Percentiles rank a stretch among this genome's conserved stretches.
These are phyloP conservation scores for Anhinga rufa DNA, from an alignment of 2,113 vertebrate species.

Conservation along the genomic window DNA sequence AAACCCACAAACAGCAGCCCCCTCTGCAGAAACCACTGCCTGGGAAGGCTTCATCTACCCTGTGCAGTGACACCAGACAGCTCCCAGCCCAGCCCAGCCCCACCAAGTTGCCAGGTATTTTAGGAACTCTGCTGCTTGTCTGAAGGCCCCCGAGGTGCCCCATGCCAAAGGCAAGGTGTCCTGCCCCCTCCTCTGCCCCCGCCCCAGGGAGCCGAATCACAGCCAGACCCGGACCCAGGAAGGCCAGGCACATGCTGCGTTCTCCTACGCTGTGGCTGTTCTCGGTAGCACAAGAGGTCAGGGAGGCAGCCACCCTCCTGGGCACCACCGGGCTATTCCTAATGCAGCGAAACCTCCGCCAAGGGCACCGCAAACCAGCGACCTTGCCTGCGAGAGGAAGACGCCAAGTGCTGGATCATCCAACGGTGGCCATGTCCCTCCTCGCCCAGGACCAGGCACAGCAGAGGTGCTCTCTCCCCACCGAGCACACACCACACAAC, in stretches of 20 bases:
- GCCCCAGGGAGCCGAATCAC: not conserved
- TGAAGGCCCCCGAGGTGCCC: not conserved
- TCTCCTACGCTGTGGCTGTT: not conserved
- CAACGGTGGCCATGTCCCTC: rapidly evolving
- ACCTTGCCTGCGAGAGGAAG: not conserved
- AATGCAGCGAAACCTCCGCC: rapidly evolving
- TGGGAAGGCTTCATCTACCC: not conserved
- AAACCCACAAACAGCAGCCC: rapidly evolving
- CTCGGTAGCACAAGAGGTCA: not conserved
- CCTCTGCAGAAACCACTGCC: not conserved
- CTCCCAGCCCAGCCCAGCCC: not conserved
- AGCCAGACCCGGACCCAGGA: rapidly evolving
- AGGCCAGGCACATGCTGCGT: not conserved
- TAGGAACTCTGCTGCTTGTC: not conserved
- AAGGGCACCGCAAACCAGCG: rapidly evolving
- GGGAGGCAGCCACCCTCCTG: not conserved
- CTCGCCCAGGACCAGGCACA: rapidly evolving
- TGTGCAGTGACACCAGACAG: rapidly evolving
- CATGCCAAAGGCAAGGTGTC: rapidly evolving
- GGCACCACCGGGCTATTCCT: not conserved
- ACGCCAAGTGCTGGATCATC: rapidly evolving
- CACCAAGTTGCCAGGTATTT: rapidly evolving
- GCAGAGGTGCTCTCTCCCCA: not conserved
- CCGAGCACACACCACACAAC: not conserved
- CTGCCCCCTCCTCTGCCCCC: rapidly evolving